These are phyloP conservation scores for Brachyistius frenatus DNA, from an alignment of 2,113 vertebrate genomes.

Conservation along the genomic window DNA sequence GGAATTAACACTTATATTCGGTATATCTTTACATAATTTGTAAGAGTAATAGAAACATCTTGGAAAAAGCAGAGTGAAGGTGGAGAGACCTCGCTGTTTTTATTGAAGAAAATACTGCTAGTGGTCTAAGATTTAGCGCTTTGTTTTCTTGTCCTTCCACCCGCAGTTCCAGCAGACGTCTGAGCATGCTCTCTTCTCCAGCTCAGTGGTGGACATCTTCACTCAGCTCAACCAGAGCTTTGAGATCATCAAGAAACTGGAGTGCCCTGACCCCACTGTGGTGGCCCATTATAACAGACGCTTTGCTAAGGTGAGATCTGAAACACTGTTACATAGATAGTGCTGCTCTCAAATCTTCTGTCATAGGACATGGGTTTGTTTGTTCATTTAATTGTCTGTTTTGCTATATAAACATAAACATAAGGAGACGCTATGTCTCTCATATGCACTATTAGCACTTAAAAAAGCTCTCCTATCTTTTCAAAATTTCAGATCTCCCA, in stretches of 20 bases:
- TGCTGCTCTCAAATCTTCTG: too few species aligned
- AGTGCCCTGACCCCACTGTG: conserved; percentile 92
- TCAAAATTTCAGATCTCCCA: too few species aligned
- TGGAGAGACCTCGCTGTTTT: too few species aligned
- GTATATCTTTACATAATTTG: too few species aligned
- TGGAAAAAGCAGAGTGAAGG: too few species aligned
- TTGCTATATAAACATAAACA: background rate
- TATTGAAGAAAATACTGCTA: too few species aligned
- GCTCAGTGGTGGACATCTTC: conserved; percentile 98
- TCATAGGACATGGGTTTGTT: too few species aligned
- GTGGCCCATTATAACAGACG: conserved; percentile 92
- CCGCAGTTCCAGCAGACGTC: conserved; percentile 96
- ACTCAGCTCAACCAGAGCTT: conserved; percentile 99
- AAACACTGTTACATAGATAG: background rate
- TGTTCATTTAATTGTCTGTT: too few species aligned
- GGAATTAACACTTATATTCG: too few species aligned
- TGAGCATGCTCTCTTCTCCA: conserved; percentile 96
- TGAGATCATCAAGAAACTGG: conserved; percentile 97
- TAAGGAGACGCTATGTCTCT: background rate
- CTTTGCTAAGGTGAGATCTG: conserved; percentile 91
- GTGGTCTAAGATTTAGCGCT: background rate
- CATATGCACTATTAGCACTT: background rate
- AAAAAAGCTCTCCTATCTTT: too few species aligned
- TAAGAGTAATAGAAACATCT: too few species aligned
- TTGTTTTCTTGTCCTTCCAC: background rate